A percentile compares a stretch with the other conserved stretches of the same genome.
These are phyloP conservation scores for Drosophila putrida DNA, from an alignment of 2,888 invertebrate genomes.

Conservation along the genomic window DNA sequence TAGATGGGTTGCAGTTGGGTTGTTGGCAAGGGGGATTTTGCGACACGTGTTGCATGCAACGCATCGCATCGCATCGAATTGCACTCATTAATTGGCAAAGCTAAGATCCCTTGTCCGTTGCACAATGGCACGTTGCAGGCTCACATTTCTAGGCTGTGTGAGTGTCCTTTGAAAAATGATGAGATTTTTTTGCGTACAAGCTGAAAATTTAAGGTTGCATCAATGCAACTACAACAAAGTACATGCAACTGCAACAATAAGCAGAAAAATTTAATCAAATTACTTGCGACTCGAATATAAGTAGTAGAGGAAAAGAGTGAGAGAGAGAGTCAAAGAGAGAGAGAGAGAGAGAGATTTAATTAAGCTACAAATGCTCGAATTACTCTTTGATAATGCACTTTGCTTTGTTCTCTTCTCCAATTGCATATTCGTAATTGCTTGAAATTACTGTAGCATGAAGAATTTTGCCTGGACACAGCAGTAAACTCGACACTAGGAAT, in stretches of 20 bases:
- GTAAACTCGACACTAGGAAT: neutral
- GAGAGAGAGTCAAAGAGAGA: neutral
- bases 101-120: constrained; percentile 3
- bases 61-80: constrained; percentile 2
- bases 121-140: neutral
- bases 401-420: constrained; percentile 11
- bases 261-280: constrained; percentile 3
- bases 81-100: constrained; percentile 24
- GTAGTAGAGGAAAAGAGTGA: neutral
- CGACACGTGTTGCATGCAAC: constrained; percentile 38
- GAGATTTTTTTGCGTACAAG: neutral
- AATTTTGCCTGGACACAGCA: neutral
- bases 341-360: constrained; percentile 7
- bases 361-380: constrained; percentile 4
- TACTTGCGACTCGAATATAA: neutral
- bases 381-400: constrained; percentile 5
- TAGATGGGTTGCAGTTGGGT: constrained; percentile 1
- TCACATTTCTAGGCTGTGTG: neutral
- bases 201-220: constrained; percentile 1
- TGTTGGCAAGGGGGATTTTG: neutral
- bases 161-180: constrained; percentile 6
- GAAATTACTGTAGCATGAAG: neutral
- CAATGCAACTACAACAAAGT: neutral
- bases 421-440: constrained; percentile 2
- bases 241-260: neutral